Percentiles rank a stretch among this genome's conserved stretches.
phyloP scores from a whole-genome alignment of 2,113 vertebrate genomes.

The Pygoscelis adeliae region DNA sequence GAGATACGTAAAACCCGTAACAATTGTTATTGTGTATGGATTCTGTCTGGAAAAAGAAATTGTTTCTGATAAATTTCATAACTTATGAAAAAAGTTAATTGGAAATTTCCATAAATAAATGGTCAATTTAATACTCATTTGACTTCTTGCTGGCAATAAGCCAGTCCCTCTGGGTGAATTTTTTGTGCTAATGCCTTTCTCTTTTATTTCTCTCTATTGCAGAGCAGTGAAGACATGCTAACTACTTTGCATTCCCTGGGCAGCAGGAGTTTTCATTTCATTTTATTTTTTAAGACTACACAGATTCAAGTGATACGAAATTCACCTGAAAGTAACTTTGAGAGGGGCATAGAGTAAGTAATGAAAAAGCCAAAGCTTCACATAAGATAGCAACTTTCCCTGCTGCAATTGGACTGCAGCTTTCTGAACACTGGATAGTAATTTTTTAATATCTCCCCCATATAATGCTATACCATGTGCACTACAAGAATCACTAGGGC shows the following conservation, averaged over 20 bases:
- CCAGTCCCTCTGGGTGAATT: background rate
- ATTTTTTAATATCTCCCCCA: background rate
- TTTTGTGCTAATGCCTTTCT: background rate
- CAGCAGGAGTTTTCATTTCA: background rate
- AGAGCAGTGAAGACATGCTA: background rate
- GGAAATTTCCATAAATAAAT: background rate
- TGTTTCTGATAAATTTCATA: background rate
- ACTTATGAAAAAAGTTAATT: background rate
- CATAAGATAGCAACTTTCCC: background rate
- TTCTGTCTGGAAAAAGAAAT: background rate
- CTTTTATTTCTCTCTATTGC: background rate
- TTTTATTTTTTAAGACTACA: background rate
- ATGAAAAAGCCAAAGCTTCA: background rate
- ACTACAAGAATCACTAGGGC: background rate
- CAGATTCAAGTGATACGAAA: background rate
- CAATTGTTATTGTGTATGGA: background rate
- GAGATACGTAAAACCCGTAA: background rate
- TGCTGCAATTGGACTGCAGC: background rate
- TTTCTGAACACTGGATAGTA: accelerated
- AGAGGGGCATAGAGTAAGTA: background rate
- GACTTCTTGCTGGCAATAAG: background rate
- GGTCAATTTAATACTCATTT: background rate
- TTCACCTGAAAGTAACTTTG: background rate
- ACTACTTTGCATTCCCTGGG: background rate
- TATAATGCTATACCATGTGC: accelerated